Evolutionary conservation across 2,888 invertebrate species (phyloP).

Genomic region (Eilema sororculum): DNA sequence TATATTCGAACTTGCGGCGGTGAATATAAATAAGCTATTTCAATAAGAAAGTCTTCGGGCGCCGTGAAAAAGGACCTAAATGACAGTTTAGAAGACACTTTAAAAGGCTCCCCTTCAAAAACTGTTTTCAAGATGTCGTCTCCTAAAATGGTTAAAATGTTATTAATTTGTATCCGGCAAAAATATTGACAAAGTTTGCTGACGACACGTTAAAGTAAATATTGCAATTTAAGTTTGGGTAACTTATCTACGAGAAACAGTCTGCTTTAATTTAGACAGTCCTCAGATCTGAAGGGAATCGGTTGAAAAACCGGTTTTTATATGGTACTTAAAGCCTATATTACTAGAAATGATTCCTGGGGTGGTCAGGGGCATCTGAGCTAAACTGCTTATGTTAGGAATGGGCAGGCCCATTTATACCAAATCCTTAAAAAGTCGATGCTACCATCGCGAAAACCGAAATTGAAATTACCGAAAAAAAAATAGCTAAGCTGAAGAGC

Average conservation of each 20-base stretch:
- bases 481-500: too few relatives aligned
- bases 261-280: not conserved
- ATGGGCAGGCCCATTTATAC: too few relatives aligned
- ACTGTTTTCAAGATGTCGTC: not conserved
- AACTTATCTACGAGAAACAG: not conserved
- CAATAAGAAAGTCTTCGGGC: not conserved
- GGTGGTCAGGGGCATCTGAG: too few relatives aligned
- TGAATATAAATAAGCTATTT: not conserved
- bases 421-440: too few relatives aligned
- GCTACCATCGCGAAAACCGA: too few relatives aligned
- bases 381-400: too few relatives aligned
- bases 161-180: constrained; percentile 2
- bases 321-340: too few relatives aligned
- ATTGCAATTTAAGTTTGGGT: constrained; percentile 7
- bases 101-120: not conserved
- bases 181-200: constrained; percentile 20
- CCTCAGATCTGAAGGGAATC: not conserved
- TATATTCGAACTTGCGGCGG: not conserved
- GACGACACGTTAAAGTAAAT: constrained; percentile 4
- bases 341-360: too few relatives aligned
- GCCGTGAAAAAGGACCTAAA: not conserved
- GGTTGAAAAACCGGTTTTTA: not conserved
- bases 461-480: too few relatives aligned
- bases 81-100: not conserved
- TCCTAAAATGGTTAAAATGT: constrained; percentile 10